These are phyloP conservation scores for Scartelaos histophorus DNA, from an alignment of 2,113 vertebrate species.

Conservation along the genomic window DNA sequence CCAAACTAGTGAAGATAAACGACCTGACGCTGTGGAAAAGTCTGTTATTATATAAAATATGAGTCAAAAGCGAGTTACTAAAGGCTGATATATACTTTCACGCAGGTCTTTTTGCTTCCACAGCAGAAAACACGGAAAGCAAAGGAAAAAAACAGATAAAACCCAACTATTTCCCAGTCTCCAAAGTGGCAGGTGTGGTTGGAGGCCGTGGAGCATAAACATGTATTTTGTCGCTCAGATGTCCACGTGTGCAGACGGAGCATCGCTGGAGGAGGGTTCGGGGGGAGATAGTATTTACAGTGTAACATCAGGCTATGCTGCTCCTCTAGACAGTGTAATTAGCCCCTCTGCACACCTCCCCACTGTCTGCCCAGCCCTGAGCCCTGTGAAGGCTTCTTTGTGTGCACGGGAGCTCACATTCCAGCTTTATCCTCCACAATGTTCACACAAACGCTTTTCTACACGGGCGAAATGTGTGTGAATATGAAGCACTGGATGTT, in stretches of 20 bases:
- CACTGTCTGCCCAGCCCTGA: slow-evolving; percentile 56
- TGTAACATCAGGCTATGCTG: slow-evolving; percentile 48
- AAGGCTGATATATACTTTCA: too few relatives aligned
- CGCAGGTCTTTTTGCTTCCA: background rate
- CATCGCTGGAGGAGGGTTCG: slow-evolving; percentile 22
- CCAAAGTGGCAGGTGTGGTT: slow-evolving; percentile 3
- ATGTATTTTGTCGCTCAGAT: slow-evolving; percentile 15
- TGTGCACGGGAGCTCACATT: slow-evolving; percentile 30
- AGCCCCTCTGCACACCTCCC: slow-evolving; percentile 49
- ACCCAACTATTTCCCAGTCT: background rate
- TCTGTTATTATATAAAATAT: too few relatives aligned
- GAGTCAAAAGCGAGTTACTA: too few relatives aligned
- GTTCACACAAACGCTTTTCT: too few relatives aligned
- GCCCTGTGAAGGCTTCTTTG: slow-evolving; percentile 59
- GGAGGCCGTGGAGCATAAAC: slow-evolving; percentile 1
- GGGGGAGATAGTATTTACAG: slow-evolving; percentile 55
- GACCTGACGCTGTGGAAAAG: too few relatives aligned
- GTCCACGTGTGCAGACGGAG: slow-evolving; percentile 27
- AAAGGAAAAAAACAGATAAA: background rate
- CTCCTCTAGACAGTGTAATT: slow-evolving; percentile 65
- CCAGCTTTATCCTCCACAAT: background rate
- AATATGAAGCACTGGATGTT: too few relatives aligned
- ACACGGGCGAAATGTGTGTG: too few relatives aligned
- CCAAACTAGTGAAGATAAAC: too few relatives aligned
- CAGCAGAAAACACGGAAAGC: background rate